Conservation (phyloP, 1,140 invertebrate genomes). For the Hesperophylax magnus region DNA sequence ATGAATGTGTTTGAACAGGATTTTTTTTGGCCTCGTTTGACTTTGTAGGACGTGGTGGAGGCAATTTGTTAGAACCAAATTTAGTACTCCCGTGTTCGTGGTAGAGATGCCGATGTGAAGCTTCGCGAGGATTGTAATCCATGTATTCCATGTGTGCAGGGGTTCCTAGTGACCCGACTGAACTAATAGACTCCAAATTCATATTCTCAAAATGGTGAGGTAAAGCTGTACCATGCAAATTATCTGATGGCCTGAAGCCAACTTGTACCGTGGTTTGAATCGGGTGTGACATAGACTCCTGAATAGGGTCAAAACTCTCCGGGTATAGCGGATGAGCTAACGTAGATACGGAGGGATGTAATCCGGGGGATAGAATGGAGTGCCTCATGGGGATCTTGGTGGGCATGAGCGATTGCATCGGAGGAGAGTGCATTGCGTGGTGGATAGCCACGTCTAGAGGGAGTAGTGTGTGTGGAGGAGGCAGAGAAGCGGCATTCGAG, state of each 20-base stretch:
- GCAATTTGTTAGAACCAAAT: conserved; percentile 48
- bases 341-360: neutral
- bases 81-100: conserved; percentile 68
- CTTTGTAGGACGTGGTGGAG: neutral
- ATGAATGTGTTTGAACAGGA: neutral
- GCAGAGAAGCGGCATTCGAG: neutral
- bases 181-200: conserved; percentile 50
- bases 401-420: conserved; percentile 58
- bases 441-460: conserved; percentile 46
- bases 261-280: neutral
- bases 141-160: conserved; percentile 64
- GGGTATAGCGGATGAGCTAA: neutral
- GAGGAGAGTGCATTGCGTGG: conserved; percentile 28
- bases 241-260: neutral
- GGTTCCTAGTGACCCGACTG: conserved; percentile 62
- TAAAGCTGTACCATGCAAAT: conserved; percentile 60
- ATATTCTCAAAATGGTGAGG: conserved; percentile 9
- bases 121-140: conserved; percentile 66
- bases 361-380: neutral
- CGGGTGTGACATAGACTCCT: neutral
- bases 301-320: neutral
- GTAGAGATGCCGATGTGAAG: conserved; percentile 68
- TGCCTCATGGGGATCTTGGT: conserved; percentile 46
- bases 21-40: neutral
- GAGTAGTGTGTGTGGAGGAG: conserved; percentile 27